Evolutionary conservation across 2,888 invertebrate species (phyloP).

Genomic region (Phyto melanocephala): DNA sequence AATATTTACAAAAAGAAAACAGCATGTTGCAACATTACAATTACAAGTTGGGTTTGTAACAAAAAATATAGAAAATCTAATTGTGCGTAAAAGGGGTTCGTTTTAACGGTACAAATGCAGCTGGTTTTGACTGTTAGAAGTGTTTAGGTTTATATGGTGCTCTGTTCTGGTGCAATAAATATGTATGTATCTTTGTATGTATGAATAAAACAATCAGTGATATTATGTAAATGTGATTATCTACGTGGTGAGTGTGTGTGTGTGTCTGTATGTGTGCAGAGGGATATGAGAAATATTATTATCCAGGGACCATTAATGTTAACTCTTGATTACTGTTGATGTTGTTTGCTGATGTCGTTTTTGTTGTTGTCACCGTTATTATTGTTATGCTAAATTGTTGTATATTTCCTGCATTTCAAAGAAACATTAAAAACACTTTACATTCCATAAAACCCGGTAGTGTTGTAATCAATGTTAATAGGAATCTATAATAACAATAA

Average conservation of each 20-base stretch:
- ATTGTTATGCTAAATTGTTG: conserved; percentile 49
- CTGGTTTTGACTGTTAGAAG: neutral
- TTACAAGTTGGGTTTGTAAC: neutral
- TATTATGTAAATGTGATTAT: neutral
- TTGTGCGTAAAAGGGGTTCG: conserved; percentile 9
- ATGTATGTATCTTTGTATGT: neutral
- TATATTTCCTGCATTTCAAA: conserved; percentile 40
- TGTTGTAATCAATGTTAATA: conserved; percentile 32
- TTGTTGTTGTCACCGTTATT: conserved; percentile 18
- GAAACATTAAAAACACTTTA: conserved; percentile 41
- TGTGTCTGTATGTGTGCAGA: neutral
- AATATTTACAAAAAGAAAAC: no score
- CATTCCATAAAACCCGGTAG: conserved; percentile 30
- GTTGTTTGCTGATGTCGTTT: neutral
- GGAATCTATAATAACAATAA: conserved; percentile 13
- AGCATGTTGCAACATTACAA: neutral
- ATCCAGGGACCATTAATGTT: conserved; percentile 52
- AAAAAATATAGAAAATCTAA: neutral
- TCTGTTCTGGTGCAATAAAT: conserved; percentile 22
- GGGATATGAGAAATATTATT: conserved; percentile 32
- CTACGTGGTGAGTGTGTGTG: neutral
- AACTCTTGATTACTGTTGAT: conserved; percentile 32
- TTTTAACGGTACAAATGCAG: neutral
- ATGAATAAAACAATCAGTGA: neutral
- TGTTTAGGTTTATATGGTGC: neutral